These are phyloP conservation scores for Siniperca knerii DNA, from an alignment of 2,113 vertebrate species.

Conservation along the genomic window DNA sequence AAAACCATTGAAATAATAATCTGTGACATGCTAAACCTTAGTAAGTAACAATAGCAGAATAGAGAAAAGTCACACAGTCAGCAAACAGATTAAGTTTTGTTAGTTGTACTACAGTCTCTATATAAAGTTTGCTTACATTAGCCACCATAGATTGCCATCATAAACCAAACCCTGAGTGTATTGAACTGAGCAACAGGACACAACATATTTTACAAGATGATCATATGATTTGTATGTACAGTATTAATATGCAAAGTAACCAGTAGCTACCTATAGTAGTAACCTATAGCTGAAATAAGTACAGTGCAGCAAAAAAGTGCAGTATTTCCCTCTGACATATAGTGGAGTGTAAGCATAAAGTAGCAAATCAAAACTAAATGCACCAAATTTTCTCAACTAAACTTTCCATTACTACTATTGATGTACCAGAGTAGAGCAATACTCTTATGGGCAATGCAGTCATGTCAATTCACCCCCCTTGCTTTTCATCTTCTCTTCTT, in stretches of 20 bases:
- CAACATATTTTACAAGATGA: background rate
- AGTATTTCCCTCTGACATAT: background rate
- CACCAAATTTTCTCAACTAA: background rate
- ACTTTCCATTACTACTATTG: background rate
- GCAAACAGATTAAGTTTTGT: too few species aligned
- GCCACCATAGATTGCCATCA: too few species aligned
- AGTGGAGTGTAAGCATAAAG: background rate
- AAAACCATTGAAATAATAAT: background rate
- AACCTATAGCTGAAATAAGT: background rate
- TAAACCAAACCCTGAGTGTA: too few species aligned
- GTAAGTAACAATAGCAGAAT: too few species aligned
- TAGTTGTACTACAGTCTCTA: too few species aligned
- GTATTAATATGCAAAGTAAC: background rate
- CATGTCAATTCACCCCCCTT: background rate
- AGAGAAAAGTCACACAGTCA: too few species aligned
- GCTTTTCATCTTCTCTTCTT: conserved; percentile 2
- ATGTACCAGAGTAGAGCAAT: background rate
- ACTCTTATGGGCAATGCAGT: background rate
- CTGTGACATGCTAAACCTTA: too few species aligned
- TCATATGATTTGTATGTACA: background rate
- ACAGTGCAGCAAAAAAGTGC: background rate
- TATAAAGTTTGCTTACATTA: too few species aligned
- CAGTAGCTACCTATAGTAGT: too few species aligned
- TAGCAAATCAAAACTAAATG: background rate
- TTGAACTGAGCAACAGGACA: background rate